Base-by-base conservation (phyloP, 2,113 vertebrate species). In the Microtus montanus region DNA sequence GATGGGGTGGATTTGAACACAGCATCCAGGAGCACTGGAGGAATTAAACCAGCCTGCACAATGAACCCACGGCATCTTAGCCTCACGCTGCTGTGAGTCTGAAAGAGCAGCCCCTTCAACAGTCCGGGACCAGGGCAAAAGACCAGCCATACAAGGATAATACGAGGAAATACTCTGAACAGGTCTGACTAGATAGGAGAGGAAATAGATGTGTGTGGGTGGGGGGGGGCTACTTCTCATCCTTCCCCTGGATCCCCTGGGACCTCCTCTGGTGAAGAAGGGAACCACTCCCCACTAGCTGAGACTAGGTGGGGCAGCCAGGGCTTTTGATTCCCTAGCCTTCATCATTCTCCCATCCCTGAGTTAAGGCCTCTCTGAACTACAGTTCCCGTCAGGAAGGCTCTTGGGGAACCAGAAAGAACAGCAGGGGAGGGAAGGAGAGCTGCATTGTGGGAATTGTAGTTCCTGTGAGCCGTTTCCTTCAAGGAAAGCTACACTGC, bases 361-460 rank as follows among this genome's bases (percentile, higher is more conserved):
- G n/a, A 70, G 28, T 61, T 47, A 68, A 87, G 73, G 41, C 41
- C 38, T 61, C 9, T 68, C 35, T 83, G 79, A 90, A 79, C 47
- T 44, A 68, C 41, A n/a, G 14, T 33, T 74, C 38, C 80, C 54
- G 58, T 58, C 26, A 33, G 28, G 77, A 28, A n/a, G 26, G 38
- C 33, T 64, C 61, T 83, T 12, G 58, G 70, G 71, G 70, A 89
- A 79, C 13, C 61, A 54, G 84, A 83, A 35, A 44, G 44, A 38
- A 26, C 17, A 14, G 2, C 0, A 13, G 35, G 47, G 49, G 30
- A 77, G 22, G 44, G 7, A 54, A 64, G 4, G 6, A 64, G 49
- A 64, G 10, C 22, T 52, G 86, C 80, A 86, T 90, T 85, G 90
- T 90, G 90, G 77, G 94, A 5, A 82, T 30, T 28, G 64, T 47